Percentiles rank a stretch among this genome's conserved stretches.
Conservation (phyloP, 1,140 invertebrate genomes). For the Zaprionus vittiger region DNA sequence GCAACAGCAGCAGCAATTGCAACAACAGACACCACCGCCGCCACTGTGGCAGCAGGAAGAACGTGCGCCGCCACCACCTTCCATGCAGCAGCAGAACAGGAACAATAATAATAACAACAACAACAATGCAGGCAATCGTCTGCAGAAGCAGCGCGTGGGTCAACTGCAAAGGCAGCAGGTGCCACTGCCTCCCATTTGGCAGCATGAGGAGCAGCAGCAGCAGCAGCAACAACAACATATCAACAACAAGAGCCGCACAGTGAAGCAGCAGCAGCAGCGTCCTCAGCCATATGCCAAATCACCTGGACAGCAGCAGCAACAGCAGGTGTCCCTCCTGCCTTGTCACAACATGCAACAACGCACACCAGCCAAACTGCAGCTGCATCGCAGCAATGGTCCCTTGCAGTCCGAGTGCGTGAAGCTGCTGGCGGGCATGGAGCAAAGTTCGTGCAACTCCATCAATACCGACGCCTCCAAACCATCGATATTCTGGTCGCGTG, state of each 20-base stretch:
- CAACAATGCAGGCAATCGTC: conserved; percentile 7
- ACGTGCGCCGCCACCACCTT: not conserved
- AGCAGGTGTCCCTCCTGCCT: conserved; percentile 39
- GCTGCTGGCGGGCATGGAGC: conserved; percentile 49
- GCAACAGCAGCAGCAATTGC: not conserved
- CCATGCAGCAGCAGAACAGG: conserved; percentile 10
- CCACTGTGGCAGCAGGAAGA: conserved; percentile 25
- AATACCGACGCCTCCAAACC: conserved; percentile 56
- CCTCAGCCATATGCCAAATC: conserved; percentile 8
- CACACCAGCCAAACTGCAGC: conserved; percentile 39
- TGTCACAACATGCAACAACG: conserved; percentile 54
- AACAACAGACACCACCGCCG: conserved; percentile 13
- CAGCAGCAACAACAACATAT: conserved; percentile 16
- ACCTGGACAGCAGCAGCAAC: conserved; percentile 16
- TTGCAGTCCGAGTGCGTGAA: conserved; percentile 53
- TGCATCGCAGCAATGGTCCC: conserved; percentile 33
- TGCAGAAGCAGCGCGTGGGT: conserved; percentile 24
- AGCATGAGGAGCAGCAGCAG: conserved; percentile 26
- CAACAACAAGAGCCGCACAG: conserved; percentile 8
- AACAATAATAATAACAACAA: conserved; percentile 12
- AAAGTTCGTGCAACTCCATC: conserved; percentile 33
- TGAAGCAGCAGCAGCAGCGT: conserved; percentile 50
- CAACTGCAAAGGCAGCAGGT: conserved; percentile 1
- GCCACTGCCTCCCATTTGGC: conserved; percentile 34
- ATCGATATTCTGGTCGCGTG: conserved; percentile 78